These are phyloP conservation scores for Crax fasciolata DNA, from an alignment of 2,797 vertebrate genomes.

Conservation along the genomic window DNA sequence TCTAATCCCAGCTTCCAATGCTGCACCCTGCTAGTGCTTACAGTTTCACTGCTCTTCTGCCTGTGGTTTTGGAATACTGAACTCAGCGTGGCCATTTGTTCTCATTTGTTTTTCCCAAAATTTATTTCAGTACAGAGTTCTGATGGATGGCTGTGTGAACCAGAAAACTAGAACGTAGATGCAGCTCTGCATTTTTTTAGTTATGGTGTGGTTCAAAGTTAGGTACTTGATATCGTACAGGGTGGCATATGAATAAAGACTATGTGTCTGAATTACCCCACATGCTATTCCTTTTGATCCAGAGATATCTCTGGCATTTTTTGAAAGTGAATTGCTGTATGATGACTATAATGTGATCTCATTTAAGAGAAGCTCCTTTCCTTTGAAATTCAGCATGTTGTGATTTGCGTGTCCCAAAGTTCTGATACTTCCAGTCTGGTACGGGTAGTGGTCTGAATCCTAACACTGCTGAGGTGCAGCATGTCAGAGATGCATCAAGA, in stretches of 20 bases:
- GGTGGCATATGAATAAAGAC: background rate
- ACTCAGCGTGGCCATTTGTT: background rate
- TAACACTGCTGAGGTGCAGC: accelerated
- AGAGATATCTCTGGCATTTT: background rate
- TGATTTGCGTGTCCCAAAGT: constrained; percentile 6
- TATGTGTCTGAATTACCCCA: background rate
- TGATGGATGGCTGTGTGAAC: background rate
- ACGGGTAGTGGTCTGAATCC: background rate
- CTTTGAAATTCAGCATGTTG: background rate
- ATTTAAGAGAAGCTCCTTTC: background rate
- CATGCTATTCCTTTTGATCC: background rate
- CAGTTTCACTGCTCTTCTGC: background rate
- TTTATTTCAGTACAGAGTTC: background rate
- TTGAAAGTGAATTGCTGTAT: background rate
- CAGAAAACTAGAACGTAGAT: background rate
- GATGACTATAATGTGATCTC: background rate
- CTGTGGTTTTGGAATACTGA: background rate
- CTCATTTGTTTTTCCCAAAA: background rate
- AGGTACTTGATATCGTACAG: background rate
- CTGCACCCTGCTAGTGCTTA: background rate
- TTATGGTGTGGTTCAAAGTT: background rate
- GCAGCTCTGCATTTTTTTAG: background rate
- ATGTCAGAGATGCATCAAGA: background rate
- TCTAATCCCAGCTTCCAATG: background rate
- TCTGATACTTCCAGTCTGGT: background rate